Conservation (phyloP, 2,113 vertebrate species). For the Erythrocercus mccallii region DNA sequence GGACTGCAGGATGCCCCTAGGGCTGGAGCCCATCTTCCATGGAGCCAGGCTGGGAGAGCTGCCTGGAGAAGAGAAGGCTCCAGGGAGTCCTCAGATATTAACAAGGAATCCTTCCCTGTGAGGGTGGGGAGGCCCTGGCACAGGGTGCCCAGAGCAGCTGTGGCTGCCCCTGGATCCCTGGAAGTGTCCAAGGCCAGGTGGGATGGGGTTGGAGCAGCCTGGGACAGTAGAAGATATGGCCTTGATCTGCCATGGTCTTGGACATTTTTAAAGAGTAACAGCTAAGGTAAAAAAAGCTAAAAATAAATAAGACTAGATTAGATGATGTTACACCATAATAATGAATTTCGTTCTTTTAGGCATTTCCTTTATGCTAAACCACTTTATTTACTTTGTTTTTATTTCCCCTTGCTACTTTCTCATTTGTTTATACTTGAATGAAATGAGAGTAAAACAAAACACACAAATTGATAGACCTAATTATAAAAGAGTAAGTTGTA, state of each 20-base stretch:
- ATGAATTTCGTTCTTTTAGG: neutral
- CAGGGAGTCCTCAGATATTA: no score
- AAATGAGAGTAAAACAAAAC: constrained; percentile 1
- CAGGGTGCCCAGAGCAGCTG: neutral
- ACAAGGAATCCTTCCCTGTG: neutral
- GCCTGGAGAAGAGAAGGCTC: neutral
- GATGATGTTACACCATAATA: neutral
- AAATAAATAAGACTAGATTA: neutral
- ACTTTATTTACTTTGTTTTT: neutral
- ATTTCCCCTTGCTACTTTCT: neutral
- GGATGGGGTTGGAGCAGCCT: accelerated
- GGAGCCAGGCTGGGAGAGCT: neutral
- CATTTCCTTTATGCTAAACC: neutral
- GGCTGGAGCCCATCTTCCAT: neutral
- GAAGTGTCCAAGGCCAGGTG: neutral
- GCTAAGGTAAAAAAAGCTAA: neutral
- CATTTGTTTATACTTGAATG: neutral
- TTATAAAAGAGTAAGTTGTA: neutral
- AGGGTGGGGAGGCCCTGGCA: neutral
- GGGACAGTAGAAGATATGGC: accelerated
- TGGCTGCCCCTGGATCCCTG: neutral
- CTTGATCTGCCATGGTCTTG: neutral
- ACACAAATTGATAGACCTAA: constrained; percentile 19
- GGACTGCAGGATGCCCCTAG: neutral
- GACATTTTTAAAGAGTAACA: neutral